These are phyloP conservation scores for Holothuria leucospilota DNA, from an alignment of 53 echinoderm and acorn worm species.

Conservation along the genomic window DNA sequence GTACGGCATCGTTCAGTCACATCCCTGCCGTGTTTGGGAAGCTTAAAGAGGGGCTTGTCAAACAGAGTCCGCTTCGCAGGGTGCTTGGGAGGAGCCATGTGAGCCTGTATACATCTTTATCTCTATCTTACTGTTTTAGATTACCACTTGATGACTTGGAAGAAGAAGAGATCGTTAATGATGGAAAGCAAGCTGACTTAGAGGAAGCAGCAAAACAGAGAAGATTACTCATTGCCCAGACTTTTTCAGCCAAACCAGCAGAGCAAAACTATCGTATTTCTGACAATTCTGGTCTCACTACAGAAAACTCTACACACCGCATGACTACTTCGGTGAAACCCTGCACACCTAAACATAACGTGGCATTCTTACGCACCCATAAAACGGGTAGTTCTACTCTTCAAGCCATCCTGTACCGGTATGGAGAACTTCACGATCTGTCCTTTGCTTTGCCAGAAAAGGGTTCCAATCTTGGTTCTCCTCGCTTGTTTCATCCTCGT, in stretches of 20 bases:
- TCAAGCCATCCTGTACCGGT: constrained; percentile 59
- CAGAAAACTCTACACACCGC: neutral
- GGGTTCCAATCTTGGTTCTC: constrained; percentile 39
- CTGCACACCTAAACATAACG: constrained; percentile 3
- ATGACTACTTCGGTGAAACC: neutral
- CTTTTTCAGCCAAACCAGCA: neutral
- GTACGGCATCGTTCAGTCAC: no score
- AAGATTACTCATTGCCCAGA: no score
- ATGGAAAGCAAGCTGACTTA: neutral
- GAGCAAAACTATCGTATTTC: neutral
- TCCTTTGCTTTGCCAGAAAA: constrained; percentile 58
- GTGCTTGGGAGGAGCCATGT: no score
- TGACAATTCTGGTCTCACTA: neutral
- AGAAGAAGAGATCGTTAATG: neutral
- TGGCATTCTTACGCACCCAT: constrained; percentile 65
- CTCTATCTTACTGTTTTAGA: neutral
- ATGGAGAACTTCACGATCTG: constrained; percentile 44
- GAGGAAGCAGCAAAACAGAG: neutral
- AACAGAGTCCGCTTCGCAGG: no score
- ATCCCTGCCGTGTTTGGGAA: no score
- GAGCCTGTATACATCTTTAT: no score
- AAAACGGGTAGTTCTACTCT: constrained; percentile 69
- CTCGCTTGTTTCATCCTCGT: constrained; percentile 6
- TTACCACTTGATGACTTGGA: neutral
- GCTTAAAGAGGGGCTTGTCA: no score